Evolutionary conservation across 2,888 invertebrate genomes (phyloP), one percentile per base, ranked within the genome.

Genomic region (Archaeoteleia sp.): DNA sequence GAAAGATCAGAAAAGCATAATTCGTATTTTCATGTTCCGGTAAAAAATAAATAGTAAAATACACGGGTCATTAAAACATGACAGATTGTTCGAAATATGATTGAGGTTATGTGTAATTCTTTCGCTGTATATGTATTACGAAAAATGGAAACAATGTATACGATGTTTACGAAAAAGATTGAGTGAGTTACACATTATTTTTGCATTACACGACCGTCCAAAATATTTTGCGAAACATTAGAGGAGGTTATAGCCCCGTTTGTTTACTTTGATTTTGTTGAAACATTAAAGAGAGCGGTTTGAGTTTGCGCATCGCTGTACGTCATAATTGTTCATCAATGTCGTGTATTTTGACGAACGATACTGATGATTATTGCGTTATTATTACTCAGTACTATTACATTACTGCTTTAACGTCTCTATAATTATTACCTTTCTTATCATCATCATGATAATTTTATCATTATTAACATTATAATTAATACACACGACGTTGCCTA

Each of bases 401-500:
- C 27, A 73, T 75, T 77, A 77, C 75, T 72, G 75, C 68, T 72
- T 75, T 75, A 71, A 70, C 57, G 57, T 54, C 55, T 57, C 15
- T 53, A 32, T 70, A 25, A 67, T 69, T 42, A 57, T 46, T 62
- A 49, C 51, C 35, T 54, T 40, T 34, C 58, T 67, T 67, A 57
- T 66, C 62, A 65, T 48, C 48, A 35, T 17, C 32, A 55, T 20
- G 53, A 72, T 58, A 45, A 71, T 67, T 73, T 74, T 66, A 46
- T 54, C 53, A 58, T 40, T 60, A 74, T 75, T 74, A 76, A 65
- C 74, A 78, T 62, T 71, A 76, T 20, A 23, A 43, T 78, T 75
- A 79, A 71, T 77, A 75, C 76, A 76, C 62, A 73, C 73, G 72
- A 78, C 66, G 74, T 76, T 79, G 75, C 73, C 71, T 77, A 75